Evolutionary conservation across 2,888 invertebrate species (phyloP), one percentile per base, ranked within the genome.

Genomic region (Eupsilia transversa): DNA sequence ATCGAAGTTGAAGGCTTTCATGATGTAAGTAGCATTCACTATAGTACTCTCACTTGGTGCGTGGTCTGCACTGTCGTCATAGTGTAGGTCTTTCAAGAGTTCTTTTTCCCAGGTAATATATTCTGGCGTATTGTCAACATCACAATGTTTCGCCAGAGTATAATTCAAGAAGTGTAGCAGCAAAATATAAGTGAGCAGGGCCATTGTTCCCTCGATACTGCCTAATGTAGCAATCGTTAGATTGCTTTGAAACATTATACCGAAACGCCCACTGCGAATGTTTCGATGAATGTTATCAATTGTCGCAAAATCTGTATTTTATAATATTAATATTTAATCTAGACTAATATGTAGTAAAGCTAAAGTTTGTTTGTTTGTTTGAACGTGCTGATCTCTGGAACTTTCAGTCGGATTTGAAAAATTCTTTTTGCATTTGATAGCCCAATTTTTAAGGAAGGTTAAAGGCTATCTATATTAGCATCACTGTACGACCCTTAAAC

Each of bases 1-100:
- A 41, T 89, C 82, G 14, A 91, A 91, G 3, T 46, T 65, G 66
- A 94, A 93, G 0, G 75, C 66, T 74, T 83, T 89, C 20, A 94
- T 41, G 0, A 35, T 38, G 43, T 92, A 89, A 0, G n/a, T 57
- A 0, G 91, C 20, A 0, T 17, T 23, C 0, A 92, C 84, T 4
- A 56, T 46, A 2, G 84, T 60, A 33, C 69, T 72, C 1, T 35
- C 49, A 46, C 30, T 77, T 7, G 77, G 82, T 23, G 84, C 74
- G 5, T 61, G 49, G 1, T 2, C 3, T 0, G 12, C 0, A 0
- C 27, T 27, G 17, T 83, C 69, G 17, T 38, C 30, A 27, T 77
- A 74, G 9, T 52, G 4, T 0, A 88, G 7, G 10, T 87, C 79
- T 5, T 79, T 17, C 7, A 59, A 23, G 0, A 92, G 60, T 20